These are phyloP conservation scores for Synanthedon tipuliformis DNA, from an alignment of 2,888 invertebrate genomes.

Conservation along the genomic window DNA sequence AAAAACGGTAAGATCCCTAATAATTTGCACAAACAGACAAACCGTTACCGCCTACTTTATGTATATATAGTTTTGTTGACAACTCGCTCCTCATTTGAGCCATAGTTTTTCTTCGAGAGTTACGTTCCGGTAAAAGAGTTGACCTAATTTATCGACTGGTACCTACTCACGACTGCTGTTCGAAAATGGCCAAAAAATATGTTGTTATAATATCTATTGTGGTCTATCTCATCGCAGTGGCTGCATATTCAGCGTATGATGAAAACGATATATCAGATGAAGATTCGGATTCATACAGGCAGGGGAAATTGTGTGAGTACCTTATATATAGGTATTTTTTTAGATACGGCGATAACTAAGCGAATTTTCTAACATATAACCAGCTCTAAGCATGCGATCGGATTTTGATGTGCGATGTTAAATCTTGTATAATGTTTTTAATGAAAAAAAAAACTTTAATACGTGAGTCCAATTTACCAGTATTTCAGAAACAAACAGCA, in stretches of 20 bases:
- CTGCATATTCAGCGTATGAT: conserved; percentile 28
- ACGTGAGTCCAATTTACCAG: too few relatives aligned
- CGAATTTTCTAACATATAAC: too few relatives aligned
- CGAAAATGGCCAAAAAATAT: conserved; percentile 28
- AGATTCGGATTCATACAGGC: conserved; percentile 21
- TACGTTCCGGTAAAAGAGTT: neutral
- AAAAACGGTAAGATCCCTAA: conserved; percentile 54
- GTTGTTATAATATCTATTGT: conserved; percentile 24
- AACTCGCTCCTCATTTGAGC: conserved; percentile 32
- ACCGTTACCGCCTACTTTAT: conserved; percentile 60
- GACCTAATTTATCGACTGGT: neutral
- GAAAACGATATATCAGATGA: conserved; percentile 20
- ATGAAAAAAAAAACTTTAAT: too few relatives aligned
- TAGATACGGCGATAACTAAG: too few relatives aligned
- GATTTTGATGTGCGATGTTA: too few relatives aligned
- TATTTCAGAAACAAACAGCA: too few relatives aligned
- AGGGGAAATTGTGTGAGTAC: conserved; percentile 51
- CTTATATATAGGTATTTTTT: neutral
- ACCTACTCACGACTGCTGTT: conserved; percentile 7
- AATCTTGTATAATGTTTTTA: too few relatives aligned
- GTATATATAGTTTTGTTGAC: conserved; percentile 27
- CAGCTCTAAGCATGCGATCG: too few relatives aligned
- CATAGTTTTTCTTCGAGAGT: neutral
- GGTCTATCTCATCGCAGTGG: conserved; percentile 21
- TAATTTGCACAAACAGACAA: conserved; percentile 39